Conservation (phyloP, 2,888 invertebrate species). For the Eucriotettix oculatus region DNA sequence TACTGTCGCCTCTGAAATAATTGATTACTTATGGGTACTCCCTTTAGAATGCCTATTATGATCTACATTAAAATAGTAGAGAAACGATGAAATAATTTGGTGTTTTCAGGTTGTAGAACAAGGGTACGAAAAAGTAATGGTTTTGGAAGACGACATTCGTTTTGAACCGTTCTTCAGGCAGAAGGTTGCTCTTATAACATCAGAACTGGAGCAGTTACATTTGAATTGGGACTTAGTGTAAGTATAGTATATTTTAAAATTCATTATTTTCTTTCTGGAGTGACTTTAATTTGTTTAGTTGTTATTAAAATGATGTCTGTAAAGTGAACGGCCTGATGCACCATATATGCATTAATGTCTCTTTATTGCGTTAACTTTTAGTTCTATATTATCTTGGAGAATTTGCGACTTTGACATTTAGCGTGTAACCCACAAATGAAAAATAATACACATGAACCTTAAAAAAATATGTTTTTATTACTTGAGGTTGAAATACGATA, state of each 20-base stretch:
- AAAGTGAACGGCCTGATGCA: background rate
- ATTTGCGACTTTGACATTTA: no score
- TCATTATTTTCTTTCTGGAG: background rate
- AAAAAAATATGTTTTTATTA: no score
- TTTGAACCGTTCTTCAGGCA: conserved; percentile 75
- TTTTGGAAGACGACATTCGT: conserved; percentile 89
- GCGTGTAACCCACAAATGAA: no score
- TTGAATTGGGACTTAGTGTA: conserved; percentile 82
- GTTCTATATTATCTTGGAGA: no score
- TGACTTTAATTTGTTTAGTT: background rate
- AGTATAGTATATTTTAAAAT: conserved; percentile 27
- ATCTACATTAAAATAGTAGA: background rate
- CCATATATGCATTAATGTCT: no score
- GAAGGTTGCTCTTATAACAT: conserved; percentile 43
- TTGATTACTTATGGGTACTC: no score
- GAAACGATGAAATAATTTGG: background rate
- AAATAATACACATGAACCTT: no score
- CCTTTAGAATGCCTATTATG: background rate
- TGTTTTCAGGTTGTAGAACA: conserved; percentile 39
- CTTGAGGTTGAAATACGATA: no score
- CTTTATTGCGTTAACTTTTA: no score
- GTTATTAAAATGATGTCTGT: background rate
- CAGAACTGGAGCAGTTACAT: conserved; percentile 38
- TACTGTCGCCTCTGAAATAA: no score
- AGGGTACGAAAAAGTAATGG: conserved; percentile 42